Conservation (phyloP, 1,140 invertebrate genomes). For the Gonioctena quinquepunctata region DNA sequence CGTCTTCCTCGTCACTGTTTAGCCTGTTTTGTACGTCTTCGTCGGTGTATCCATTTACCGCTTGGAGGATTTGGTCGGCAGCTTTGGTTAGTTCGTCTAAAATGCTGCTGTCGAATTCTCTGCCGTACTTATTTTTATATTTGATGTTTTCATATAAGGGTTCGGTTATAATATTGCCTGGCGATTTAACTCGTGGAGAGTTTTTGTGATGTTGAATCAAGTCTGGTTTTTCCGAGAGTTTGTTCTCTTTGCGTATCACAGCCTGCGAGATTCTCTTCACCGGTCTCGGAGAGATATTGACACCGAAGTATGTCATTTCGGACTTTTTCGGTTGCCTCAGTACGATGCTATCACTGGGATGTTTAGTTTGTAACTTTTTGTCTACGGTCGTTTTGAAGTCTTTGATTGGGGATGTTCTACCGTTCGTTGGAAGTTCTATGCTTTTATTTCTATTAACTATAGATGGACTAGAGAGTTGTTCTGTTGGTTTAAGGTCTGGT, state of each 20-base stretch:
- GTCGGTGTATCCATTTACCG: slow-evolving; percentile 60
- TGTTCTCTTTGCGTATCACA: slow-evolving; percentile 38
- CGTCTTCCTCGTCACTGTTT: slow-evolving; percentile 48
- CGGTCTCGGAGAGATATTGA: slow-evolving; percentile 36
- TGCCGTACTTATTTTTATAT: slow-evolving; percentile 20
- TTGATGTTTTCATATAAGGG: slow-evolving; percentile 52
- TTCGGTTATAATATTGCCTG: background rate
- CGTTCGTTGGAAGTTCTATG: background rate
- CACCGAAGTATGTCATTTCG: slow-evolving; percentile 52
- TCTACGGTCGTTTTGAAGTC: slow-evolving; percentile 31
- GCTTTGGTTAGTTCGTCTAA: slow-evolving; percentile 60
- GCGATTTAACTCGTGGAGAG: background rate
- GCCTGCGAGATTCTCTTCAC: slow-evolving; percentile 25
- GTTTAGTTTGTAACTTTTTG: slow-evolving; percentile 27
- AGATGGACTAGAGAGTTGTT: slow-evolving; percentile 47
- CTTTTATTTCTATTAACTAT: slow-evolving; percentile 40
- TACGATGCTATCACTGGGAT: slow-evolving; percentile 36
- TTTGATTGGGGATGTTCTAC: slow-evolving; percentile 17
- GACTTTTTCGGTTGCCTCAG: slow-evolving; percentile 52
- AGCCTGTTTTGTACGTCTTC: slow-evolving; percentile 52
- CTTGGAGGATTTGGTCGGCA: slow-evolving; percentile 60
- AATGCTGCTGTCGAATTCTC: slow-evolving; percentile 53
- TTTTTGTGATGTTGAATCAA: slow-evolving; percentile 40
- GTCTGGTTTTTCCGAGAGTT: slow-evolving; percentile 45
- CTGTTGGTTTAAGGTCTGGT: slow-evolving; percentile 23